Percentiles rank a stretch among this genome's conserved stretches.
Evolutionary conservation across 2,113 vertebrate genomes (phyloP).

Genomic region (Heptranchias perlo): DNA sequence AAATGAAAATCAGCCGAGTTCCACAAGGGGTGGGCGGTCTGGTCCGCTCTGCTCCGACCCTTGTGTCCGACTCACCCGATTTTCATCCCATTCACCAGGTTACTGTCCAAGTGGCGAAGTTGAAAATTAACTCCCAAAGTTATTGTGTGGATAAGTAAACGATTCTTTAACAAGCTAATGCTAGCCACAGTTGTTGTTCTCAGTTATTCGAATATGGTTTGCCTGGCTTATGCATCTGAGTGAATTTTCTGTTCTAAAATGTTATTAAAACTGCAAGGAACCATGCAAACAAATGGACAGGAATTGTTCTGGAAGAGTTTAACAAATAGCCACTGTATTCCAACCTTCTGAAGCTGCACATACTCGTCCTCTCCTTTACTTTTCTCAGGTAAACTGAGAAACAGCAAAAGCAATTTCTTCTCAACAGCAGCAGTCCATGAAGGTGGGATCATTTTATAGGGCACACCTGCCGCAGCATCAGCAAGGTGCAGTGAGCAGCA

Average conservation of each 20-base stretch:
- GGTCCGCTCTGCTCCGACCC: neutral
- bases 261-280: neutral
- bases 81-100: neutral
- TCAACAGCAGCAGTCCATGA: slow-evolving; percentile 47
- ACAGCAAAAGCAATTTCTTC: slow-evolving; percentile 42
- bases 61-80: neutral
- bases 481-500: slow-evolving; percentile 41
- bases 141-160: neutral
- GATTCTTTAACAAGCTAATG: neutral
- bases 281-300: neutral
- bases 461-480: slow-evolving; percentile 39
- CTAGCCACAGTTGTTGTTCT: neutral
- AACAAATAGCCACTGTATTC: too few species aligned
- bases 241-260: neutral
- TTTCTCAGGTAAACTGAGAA: slow-evolving; percentile 44
- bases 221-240: neutral
- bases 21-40: neutral
- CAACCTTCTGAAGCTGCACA: neutral
- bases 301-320: neutral
- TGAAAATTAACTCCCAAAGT: neutral
- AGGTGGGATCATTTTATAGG: slow-evolving; percentile 49
- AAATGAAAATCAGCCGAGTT: neutral
- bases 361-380: neutral
- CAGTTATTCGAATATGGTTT: neutral
- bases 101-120: neutral